Conservation (phyloP, 2,888 invertebrate species). For the Pyrgus malvae region DNA sequence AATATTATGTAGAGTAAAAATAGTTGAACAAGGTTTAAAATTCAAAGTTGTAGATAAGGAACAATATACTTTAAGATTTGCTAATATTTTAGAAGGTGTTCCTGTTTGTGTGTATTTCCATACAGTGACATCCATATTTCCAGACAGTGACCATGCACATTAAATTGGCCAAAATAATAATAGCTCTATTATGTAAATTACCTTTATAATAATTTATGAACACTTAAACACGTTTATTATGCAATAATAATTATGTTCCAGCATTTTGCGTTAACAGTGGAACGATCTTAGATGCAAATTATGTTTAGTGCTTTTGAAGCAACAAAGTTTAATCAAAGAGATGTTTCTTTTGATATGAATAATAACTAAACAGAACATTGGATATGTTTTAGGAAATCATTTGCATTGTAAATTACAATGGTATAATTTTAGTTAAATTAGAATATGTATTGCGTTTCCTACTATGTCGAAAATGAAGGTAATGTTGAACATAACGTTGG, state of each 20-base stretch:
- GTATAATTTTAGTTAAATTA: not conserved
- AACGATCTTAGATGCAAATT: not conserved
- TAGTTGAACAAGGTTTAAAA: too few relatives aligned
- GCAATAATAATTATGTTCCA: not conserved
- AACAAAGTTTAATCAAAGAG: not conserved
- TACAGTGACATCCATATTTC: not conserved
- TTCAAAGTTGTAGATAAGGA: too few relatives aligned
- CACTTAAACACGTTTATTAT: not conserved
- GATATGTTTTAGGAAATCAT: not conserved
- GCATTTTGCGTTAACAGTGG: not conserved
- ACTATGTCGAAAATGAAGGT: not conserved
- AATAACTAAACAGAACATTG: not conserved
- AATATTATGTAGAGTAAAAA: too few relatives aligned
- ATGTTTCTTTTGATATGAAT: not conserved
- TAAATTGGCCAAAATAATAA: not conserved
- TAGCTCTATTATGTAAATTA: too few relatives aligned
- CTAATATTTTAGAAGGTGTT: too few relatives aligned
- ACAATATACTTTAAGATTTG: too few relatives aligned
- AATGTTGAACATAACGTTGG: too few relatives aligned
- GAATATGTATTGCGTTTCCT: not conserved
- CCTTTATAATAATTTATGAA: too few relatives aligned
- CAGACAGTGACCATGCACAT: not conserved
- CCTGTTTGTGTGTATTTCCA: too few relatives aligned
- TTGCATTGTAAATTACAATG: not conserved
- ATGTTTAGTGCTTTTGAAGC: not conserved